Conservation (phyloP, 2,113 vertebrate genomes). For the Nothocercus julius region DNA sequence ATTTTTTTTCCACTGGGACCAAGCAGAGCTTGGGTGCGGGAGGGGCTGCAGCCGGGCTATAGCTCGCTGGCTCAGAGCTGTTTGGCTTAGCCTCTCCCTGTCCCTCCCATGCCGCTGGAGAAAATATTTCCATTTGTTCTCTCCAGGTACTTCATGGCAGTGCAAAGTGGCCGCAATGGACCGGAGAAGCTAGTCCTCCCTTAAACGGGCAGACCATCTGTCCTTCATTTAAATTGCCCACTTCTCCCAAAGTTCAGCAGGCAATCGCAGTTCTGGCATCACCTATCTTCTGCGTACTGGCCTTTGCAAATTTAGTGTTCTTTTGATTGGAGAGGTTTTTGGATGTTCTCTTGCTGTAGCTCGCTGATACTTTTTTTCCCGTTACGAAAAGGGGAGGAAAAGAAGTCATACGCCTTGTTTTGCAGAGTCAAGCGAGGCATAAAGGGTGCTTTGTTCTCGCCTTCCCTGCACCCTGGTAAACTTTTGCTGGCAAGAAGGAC, state of each 20-base stretch:
- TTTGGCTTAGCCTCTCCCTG: slow-evolving; percentile 34
- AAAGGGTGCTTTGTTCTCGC: slow-evolving; percentile 29
- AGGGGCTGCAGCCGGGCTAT: background rate
- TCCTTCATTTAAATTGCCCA: rapidly evolving
- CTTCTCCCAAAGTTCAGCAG: background rate
- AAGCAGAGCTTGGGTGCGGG: background rate
- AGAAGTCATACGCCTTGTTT: background rate
- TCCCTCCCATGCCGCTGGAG: background rate
- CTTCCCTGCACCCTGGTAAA: background rate
- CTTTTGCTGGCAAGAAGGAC: slow-evolving; percentile 23
- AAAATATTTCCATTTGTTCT: slow-evolving; percentile 61
- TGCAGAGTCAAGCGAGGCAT: background rate
- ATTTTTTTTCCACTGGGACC: background rate
- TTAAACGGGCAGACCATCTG: background rate
- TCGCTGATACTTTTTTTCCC: background rate
- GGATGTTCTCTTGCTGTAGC: background rate
- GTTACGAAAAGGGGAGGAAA: slow-evolving; percentile 10
- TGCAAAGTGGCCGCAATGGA: background rate
- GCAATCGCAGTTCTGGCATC: background rate
- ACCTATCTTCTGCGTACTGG: background rate
- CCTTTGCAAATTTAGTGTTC: background rate
- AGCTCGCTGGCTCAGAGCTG: background rate
- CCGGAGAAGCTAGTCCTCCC: background rate
- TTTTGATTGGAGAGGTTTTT: background rate
- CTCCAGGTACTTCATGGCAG: slow-evolving; percentile 56